Percentiles rank a stretch among this genome's conserved stretches.
Conservation (phyloP, 2,797 vertebrate species). For the Channallabes apus region DNA sequence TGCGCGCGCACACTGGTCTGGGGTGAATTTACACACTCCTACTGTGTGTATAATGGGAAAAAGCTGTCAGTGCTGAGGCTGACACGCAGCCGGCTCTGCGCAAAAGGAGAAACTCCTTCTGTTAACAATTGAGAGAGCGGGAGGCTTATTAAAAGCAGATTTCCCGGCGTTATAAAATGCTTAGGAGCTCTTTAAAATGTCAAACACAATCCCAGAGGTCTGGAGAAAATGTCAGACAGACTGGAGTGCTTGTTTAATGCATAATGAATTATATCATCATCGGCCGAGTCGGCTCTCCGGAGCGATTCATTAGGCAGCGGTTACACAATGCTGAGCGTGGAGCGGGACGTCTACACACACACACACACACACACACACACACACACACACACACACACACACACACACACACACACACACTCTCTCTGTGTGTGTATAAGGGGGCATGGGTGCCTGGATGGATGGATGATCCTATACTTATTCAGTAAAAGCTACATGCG, state of each 20-base stretch:
- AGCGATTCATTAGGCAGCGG: slow-evolving; percentile 77
- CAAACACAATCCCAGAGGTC: slow-evolving; percentile 94
- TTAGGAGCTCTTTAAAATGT: slow-evolving; percentile 99
- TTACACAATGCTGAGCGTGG: slow-evolving; percentile 63
- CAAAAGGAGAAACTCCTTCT: slow-evolving; percentile 84
- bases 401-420: too few species aligned
- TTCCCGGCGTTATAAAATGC: slow-evolving; percentile 97
- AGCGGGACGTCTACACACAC: slow-evolving; percentile 52
- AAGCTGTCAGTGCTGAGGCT: slow-evolving; percentile 86
- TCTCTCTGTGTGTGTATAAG: background rate
- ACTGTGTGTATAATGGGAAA: slow-evolving; percentile 98
- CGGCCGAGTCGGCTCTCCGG: slow-evolving; percentile 72
- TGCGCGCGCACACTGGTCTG: slow-evolving; percentile 70
- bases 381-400: too few species aligned
- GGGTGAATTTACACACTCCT: slow-evolving; percentile 91
- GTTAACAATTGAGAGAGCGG: slow-evolving; percentile 89
- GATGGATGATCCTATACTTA: background rate
- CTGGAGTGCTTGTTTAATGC: slow-evolving; percentile 94
- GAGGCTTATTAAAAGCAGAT: slow-evolving; percentile 99
- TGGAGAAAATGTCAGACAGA: slow-evolving; percentile 93
- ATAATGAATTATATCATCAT: slow-evolving; percentile 95
- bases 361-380: too few species aligned
- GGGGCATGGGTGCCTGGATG: background rate
- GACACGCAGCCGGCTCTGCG: slow-evolving; percentile 76
- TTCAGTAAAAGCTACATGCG: background rate